These are phyloP conservation scores for Sebastes minor DNA, from an alignment of 2,797 vertebrate species.

Conservation along the genomic window DNA sequence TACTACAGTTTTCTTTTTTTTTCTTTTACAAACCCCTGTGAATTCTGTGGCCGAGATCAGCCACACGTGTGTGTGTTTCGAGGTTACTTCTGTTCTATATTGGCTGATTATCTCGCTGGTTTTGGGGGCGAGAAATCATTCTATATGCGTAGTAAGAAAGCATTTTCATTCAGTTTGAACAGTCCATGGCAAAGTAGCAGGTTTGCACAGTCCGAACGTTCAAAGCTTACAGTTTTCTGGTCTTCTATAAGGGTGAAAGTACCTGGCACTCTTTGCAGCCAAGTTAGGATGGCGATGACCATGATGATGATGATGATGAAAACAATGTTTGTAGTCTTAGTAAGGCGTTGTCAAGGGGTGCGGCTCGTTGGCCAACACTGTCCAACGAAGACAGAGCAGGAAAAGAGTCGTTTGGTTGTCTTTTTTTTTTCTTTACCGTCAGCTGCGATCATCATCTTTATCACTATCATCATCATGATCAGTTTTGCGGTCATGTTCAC, in stretches of 20 bases:
- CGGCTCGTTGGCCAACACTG: conserved; percentile 48
- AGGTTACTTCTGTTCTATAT: conserved; percentile 85
- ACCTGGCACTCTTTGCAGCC: conserved; percentile 88
- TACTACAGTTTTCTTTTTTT: conserved; percentile 55
- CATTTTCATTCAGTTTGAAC: conserved; percentile 85
- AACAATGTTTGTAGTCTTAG: conserved; percentile 72
- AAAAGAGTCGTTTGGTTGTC: conserved; percentile 43
- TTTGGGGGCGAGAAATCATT: conserved; percentile 75
- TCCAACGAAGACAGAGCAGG: conserved; percentile 57
- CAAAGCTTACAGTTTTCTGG: conserved; percentile 87
- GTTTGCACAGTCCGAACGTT: conserved; percentile 79
- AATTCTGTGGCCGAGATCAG: conserved; percentile 76
- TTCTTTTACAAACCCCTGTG: conserved; percentile 81
- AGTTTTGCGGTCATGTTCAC: conserved; percentile 40
- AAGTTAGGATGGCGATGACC: conserved; percentile 73
- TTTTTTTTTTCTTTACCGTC: conserved; percentile 50
- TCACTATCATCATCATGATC: conserved; percentile 66
- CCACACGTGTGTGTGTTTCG: conserved; percentile 72
- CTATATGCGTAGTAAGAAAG: conserved; percentile 81
- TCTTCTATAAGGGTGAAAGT: conserved; percentile 78
- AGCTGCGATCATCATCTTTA: conserved; percentile 56
- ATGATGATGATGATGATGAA: conserved; percentile 53
- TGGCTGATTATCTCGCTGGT: conserved; percentile 67
- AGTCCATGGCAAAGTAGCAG: conserved; percentile 82
- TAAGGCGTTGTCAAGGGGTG: conserved; percentile 74